Evolutionary conservation across 2,113 vertebrate species (phyloP).

Genomic region (Trichechus manatus): DNA sequence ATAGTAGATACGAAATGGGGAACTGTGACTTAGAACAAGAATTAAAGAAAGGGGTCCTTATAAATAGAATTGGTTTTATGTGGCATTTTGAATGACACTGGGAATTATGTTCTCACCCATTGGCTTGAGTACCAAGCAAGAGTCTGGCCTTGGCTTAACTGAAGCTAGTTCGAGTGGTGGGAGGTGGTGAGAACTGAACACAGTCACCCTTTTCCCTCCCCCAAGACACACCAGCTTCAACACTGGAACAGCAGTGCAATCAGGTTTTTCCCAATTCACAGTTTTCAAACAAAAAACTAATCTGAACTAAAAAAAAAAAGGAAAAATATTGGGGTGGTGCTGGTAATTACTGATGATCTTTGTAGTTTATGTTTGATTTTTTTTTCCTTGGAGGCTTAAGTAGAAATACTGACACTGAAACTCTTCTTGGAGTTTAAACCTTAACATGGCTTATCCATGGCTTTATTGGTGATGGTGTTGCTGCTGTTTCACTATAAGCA

Average conservation of each 20-base stretch:
- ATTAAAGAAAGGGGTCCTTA: slow-evolving; percentile 54
- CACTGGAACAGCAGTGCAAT: neutral
- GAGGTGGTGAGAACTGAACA: neutral
- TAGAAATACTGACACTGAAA: neutral
- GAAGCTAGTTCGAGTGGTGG: neutral
- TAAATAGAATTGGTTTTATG: slow-evolving; percentile 47
- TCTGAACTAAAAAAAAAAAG: slow-evolving; percentile 49
- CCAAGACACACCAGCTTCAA: neutral
- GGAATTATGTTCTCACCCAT: neutral
- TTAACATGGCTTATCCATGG: neutral
- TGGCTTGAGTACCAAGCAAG: neutral
- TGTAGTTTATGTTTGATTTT: neutral
- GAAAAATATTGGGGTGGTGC: neutral
- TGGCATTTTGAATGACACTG: slow-evolving; percentile 31
- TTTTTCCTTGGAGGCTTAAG: neutral
- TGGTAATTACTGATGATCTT: neutral
- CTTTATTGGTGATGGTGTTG: neutral
- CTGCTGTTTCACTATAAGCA: slow-evolving; percentile 17
- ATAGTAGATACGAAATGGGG: slow-evolving; percentile 31
- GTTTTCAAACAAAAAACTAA: slow-evolving; percentile 22
- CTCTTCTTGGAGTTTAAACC: neutral
- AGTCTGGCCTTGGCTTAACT: slow-evolving; percentile 38
- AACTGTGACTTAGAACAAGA: slow-evolving; percentile 47
- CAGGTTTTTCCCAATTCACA: neutral
- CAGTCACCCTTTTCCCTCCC: neutral